Evolutionary conservation across 2,888 invertebrate genomes (phyloP).

Genomic region (Laothoe populi): DNA sequence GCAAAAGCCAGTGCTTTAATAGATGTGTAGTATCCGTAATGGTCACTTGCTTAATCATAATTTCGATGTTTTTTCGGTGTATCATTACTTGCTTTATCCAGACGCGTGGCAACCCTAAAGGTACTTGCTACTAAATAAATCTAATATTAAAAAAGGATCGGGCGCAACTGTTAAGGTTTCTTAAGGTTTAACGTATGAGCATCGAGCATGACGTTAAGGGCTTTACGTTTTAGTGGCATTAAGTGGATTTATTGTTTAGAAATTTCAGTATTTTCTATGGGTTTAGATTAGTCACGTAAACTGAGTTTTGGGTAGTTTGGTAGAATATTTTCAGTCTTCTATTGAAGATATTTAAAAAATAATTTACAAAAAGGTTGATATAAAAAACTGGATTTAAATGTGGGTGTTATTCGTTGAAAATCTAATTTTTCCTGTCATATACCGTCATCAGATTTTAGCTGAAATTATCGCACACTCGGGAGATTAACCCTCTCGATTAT

Average conservation of each 20-base stretch:
- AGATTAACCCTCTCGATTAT: no score
- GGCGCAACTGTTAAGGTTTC: constrained; percentile 1
- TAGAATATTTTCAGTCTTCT: neutral
- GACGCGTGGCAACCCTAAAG: neutral
- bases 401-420: no score
- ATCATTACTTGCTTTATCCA: no score
- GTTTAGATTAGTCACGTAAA: neutral
- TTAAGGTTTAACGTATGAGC: constrained; percentile 3
- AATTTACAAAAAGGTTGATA: no score
- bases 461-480: no score
- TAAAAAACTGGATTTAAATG: no score
- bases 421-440: no score
- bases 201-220: neutral
- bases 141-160: constrained; percentile 14
- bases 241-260: constrained; percentile 14
- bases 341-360: neutral
- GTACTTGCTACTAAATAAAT: neutral
- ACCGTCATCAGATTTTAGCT: no score
- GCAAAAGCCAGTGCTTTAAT: no score
- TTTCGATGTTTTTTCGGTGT: no score
- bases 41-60: no score
- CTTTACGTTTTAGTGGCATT: neutral
- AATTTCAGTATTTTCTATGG: constrained; percentile 6
- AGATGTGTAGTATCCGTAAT: no score
- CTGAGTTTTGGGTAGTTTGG: neutral